A percentile compares a stretch with the other conserved stretches of the same genome.
Evolutionary conservation across 2,797 vertebrate genomes (phyloP).

Genomic region (Sciaenops ocellatus): DNA sequence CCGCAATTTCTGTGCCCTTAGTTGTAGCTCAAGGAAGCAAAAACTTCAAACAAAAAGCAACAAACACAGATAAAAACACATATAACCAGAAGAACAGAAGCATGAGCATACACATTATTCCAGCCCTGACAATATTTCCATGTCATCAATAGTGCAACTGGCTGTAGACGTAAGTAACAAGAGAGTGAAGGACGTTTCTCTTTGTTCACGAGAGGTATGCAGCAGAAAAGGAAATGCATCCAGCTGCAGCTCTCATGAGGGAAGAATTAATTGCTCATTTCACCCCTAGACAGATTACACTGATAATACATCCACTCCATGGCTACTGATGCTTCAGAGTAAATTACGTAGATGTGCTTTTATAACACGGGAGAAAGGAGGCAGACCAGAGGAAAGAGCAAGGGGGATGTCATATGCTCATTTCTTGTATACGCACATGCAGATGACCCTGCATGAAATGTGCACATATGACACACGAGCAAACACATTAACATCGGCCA

Average conservation of each 20-base stretch:
- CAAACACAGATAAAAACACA: neutral
- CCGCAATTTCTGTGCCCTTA: neutral
- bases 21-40: neutral
- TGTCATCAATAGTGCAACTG: slow-evolving; percentile 24
- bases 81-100: neutral
- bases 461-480: neutral
- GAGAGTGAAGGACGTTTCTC: slow-evolving; percentile 19
- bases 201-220: slow-evolving; percentile 28
- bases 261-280: slow-evolving; percentile 41
- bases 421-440: slow-evolving; percentile 25
- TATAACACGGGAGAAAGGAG: slow-evolving; percentile 21
- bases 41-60: slow-evolving; percentile 6
- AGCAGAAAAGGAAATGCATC: slow-evolving; percentile 25
- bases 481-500: neutral
- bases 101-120: slow-evolving; percentile 1
- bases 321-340: slow-evolving; percentile 21
- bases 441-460: slow-evolving; percentile 2
- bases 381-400: slow-evolving; percentile 1
- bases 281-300: slow-evolving; percentile 11
- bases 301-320: slow-evolving; percentile 22
- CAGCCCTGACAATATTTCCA: slow-evolving; percentile 20
- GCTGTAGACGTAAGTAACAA: slow-evolving; percentile 6
- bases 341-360: slow-evolving; percentile 33
- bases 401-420: slow-evolving; percentile 14
- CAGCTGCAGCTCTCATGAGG: slow-evolving; percentile 18